Base-by-base conservation (phyloP, 2,113 vertebrate genomes). In the Hemibagrus wyckioides region DNA sequence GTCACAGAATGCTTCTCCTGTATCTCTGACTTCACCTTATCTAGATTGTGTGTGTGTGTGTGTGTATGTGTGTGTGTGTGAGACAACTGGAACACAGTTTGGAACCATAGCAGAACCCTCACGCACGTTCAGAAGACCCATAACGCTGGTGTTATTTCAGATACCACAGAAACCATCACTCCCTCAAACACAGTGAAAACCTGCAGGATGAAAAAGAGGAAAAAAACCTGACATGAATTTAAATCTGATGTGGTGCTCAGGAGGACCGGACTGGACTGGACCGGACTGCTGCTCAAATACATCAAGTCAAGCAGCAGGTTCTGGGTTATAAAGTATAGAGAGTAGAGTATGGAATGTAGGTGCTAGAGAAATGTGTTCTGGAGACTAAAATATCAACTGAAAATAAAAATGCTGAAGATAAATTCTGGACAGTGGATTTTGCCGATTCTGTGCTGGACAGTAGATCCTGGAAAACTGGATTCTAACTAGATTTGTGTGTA, bases 11-110 rank as follows among this genome's bases (percentile, higher is more conserved):
- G 65, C n/a, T 17, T 67, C 6, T 67, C 30, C 15, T 1, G 65
- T 36, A 67, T 65, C n/a, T 65, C n/a, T 30, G 4, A 65, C 28
- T 65, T 65, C n/a, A 65, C 15, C 63, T 65, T 65, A 65, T 65
- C n/a, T 63, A 59, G n/a, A 33, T 63, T 36, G 50, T 57, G 52
- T 69, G 39, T 63, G 39, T 50, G 65, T 84, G 84, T 76, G 84
- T 63, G 73, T 79, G 56, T 85, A n/a, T 85, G 39, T 33, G 73
- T 44, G 75, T 59, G n/a, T 65, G 56, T 30, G 56, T 19, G 33
- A n/a, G 54, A 25, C 33, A 28, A 28, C 36, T 7, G 48, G 17
- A 75, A 41, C 80, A 15, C 80, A 48, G 28, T 65, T 52, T 54
- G 25, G 50, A 54, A n/a, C 15, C 30, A 0, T 33, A 19, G 76